Conservation (phyloP, 2,113 vertebrate species). For the Labrus mixtus region DNA sequence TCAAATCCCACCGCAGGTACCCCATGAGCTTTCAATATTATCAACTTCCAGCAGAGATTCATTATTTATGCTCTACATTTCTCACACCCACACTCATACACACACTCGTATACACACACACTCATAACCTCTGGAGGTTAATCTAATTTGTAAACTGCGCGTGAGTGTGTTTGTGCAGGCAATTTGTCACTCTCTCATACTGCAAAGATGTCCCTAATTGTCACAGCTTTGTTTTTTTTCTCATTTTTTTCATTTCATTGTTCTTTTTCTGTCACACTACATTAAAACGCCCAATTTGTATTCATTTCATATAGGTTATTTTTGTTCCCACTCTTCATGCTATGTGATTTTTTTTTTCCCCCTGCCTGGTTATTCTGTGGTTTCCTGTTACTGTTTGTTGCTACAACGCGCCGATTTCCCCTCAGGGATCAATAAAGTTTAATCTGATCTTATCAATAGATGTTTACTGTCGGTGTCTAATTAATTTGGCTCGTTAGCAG, state of each 20-base stretch:
- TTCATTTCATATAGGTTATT: constrained; percentile 27
- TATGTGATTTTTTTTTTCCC: neutral
- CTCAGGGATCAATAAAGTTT: constrained; percentile 62
- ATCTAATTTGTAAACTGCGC: constrained; percentile 53
- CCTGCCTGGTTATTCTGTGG: neutral
- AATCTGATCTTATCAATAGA: constrained; percentile 72
- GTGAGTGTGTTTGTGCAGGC: constrained; percentile 40
- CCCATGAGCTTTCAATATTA: constrained; percentile 20
- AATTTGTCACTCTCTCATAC: constrained; percentile 56
- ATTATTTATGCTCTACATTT: constrained; percentile 47
- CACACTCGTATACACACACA: constrained; percentile 15
- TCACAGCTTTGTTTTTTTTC: constrained; percentile 39
- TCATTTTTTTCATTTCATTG: constrained; percentile 26
- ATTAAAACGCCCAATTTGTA: constrained; percentile 28
- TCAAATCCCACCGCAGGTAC: neutral
- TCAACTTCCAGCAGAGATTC: constrained; percentile 59
- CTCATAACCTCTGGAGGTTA: constrained; percentile 51
- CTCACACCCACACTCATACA: constrained; percentile 7
- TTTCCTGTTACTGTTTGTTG: constrained; percentile 17
- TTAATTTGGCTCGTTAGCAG: constrained; percentile 71
- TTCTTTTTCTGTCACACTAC: constrained; percentile 33
- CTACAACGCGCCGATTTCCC: constrained; percentile 28
- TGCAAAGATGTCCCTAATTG: constrained; percentile 53
- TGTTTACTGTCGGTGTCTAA: constrained; percentile 69
- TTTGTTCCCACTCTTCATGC: neutral